Base-by-base conservation (phyloP, 35 echinoderm and acorn worm genomes). In the Holothuria glaberrima region DNA sequence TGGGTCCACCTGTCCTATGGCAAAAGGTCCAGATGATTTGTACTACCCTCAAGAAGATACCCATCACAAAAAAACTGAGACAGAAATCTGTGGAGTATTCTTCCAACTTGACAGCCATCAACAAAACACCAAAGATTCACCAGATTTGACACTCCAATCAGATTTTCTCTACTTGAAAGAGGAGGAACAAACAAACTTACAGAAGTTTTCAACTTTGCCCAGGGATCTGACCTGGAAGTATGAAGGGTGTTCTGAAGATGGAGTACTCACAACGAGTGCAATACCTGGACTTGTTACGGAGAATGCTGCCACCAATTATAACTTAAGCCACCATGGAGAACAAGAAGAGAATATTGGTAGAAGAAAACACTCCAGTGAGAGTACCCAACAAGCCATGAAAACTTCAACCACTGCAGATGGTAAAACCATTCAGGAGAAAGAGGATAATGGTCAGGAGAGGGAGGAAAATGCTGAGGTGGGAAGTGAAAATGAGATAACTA, bases 1-100 rank as follows among this genome's bases (percentile, higher is more conserved):
- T 78, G 74, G 74, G 2, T 78, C 74, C 41, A 50, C 74, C 5
- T 27, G 74, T 26, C 74, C 74, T 27, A 48, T 78, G 33, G 6
- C 21, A 14, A 78, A 50, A 33, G 44, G 74, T 48, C 25, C 36
- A 14, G 41, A 78, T n/a, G 41, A 48, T 28, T 48, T 78, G 6
- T 78, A 24, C 74, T 48, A 78, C 38, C 18, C 19, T 26, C 74
- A 78, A 22, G 5, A 50, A 5, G 22, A 22, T 26, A 54, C 50
- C 16, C 12, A 12, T 22, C 9, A 69, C 24, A 6, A 78, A 20
- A 78, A 50, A 48, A 5, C 13, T 54, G 50, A 17, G 13, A 54
- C 9, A 14, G 10, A 54, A 54, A 54, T 14, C 10, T 9, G 3
- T 54, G 50, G 50, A 54, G 10, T 17, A 54, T 12, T 0, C 16